Conservation (phyloP, 2,113 vertebrate genomes). For the Larimichthys crocea region DNA sequence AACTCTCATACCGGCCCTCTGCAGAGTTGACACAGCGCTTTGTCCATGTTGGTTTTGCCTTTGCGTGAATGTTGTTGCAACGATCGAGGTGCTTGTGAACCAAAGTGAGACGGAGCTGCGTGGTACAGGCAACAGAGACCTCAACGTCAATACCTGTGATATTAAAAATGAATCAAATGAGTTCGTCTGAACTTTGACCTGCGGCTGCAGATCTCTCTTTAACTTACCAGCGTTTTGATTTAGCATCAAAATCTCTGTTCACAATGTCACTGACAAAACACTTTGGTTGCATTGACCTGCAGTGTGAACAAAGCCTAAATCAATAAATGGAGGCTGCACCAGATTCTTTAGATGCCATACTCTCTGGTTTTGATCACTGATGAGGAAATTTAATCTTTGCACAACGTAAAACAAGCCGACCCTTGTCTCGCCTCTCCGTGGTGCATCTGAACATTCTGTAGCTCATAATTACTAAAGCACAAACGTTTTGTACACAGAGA, state of each 20-base stretch:
- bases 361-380: background rate
- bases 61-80: conserved; percentile 42
- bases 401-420: background rate
- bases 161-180: conserved; percentile 4
- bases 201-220: too few species aligned
- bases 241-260: background rate
- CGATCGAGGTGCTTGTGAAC: conserved; percentile 16
- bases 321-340: background rate
- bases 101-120: background rate
- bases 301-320: background rate
- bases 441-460: background rate
- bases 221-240: background rate
- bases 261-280: background rate
- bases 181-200: background rate
- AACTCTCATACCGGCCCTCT: conserved; percentile 38
- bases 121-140: background rate
- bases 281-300: background rate
- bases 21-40: conserved; percentile 48
- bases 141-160: background rate
- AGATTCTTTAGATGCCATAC: background rate
- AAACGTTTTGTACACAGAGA: background rate
- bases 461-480: background rate
- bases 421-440: background rate
- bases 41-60: conserved; percentile 53
- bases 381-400: background rate